Percentiles rank a stretch among this genome's conserved stretches.
Conservation (phyloP, 2,888 invertebrate species). For the Spisula subtruncata region DNA sequence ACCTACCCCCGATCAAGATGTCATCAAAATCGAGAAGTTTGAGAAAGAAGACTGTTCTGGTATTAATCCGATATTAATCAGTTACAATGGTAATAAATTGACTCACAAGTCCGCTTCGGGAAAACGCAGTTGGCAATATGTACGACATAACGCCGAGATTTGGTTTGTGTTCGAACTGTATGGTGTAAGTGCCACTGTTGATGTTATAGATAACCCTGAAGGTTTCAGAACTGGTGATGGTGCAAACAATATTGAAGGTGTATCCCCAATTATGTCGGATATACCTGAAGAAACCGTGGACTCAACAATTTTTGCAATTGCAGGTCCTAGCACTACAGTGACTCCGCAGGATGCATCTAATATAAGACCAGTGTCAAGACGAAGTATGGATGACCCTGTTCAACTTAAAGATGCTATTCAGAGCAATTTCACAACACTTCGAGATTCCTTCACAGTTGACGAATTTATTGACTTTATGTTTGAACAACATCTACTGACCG, state of each 20-base stretch:
- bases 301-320: background rate
- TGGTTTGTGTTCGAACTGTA: conserved; percentile 62
- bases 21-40: conserved; percentile 56
- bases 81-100: conserved; percentile 37
- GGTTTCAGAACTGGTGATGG: background rate
- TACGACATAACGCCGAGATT: background rate
- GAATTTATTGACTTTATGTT: conserved; percentile 49
- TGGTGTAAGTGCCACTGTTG: conserved; percentile 50
- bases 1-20: background rate
- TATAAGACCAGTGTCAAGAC: background rate
- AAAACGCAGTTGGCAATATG: conserved; percentile 42
- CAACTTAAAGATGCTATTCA: conserved; percentile 39
- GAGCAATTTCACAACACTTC: conserved; percentile 50
- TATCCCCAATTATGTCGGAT: background rate
- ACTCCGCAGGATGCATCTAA: background rate
- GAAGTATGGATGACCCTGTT: conserved; percentile 29
- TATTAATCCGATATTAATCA: conserved; percentile 39
- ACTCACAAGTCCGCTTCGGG: conserved; percentile 41
- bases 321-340: background rate
- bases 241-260: background rate
- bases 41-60: conserved; percentile 63
- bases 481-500: conserved; percentile 39
- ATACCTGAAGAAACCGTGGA: background rate
- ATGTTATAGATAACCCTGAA: conserved; percentile 19
- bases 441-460: conserved; percentile 37